Percentiles rank a stretch among this genome's conserved stretches.
phyloP scores from a whole-genome alignment of 2,797 vertebrate genomes.

The Sciaenops ocellatus region DNA sequence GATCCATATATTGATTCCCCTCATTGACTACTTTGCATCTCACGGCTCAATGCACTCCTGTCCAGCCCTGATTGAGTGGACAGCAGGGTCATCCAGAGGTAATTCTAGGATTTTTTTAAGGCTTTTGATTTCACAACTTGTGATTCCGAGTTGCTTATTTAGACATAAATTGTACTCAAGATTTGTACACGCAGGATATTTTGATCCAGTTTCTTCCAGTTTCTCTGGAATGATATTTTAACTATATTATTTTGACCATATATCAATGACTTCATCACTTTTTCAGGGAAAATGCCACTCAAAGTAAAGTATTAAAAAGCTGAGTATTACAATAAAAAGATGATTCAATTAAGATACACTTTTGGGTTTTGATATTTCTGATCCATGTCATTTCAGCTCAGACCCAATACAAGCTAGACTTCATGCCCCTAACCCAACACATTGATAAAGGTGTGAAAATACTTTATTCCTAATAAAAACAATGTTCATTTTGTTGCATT shows the following conservation, averaged over 20 bases:
- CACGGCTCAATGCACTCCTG: conserved; percentile 63
- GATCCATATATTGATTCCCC: conserved; percentile 77
- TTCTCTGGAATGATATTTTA: not conserved
- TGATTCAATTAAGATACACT: too few relatives aligned
- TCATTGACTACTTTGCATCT: conserved; percentile 76
- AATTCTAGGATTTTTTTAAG: conserved; percentile 35
- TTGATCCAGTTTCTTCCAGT: not conserved
- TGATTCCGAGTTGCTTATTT: not conserved
- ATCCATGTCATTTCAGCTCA: not conserved
- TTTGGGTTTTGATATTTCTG: not conserved
- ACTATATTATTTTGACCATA: not conserved
- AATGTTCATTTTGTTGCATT: not conserved
- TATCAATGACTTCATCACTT: not conserved
- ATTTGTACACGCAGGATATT: not conserved
- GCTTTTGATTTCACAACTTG: conserved; percentile 9
- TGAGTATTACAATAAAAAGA: not conserved
- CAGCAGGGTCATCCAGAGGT: conserved; percentile 65
- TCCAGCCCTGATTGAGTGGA: conserved; percentile 50
- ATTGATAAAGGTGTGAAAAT: not conserved
- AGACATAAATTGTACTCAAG: not conserved
- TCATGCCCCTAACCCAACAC: not conserved
- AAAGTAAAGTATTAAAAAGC: not conserved
- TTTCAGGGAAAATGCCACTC: too few relatives aligned
- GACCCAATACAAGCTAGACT: not conserved
- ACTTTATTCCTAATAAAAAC: too few relatives aligned